Percentiles rank a stretch among this genome's conserved stretches.
Conservation (phyloP, 2,113 vertebrate genomes). For the Carlito syrichta region DNA sequence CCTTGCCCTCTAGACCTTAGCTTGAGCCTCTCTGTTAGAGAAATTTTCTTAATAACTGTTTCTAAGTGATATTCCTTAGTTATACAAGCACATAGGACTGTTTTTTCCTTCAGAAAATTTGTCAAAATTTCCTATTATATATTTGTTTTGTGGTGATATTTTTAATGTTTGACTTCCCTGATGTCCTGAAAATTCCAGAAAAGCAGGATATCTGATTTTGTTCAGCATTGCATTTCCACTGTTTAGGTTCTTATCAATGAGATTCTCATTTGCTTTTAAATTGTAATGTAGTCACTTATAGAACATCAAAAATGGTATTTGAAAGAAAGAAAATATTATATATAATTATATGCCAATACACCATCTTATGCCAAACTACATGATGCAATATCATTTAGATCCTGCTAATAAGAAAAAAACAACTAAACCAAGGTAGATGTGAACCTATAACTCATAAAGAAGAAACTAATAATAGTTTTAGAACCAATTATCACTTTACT, state of each 20-base stretch:
- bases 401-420: background rate
- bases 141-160: background rate
- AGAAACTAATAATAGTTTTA: background rate
- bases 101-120: background rate
- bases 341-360: background rate
- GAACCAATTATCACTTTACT: background rate
- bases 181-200: background rate
- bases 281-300: background rate
- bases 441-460: constrained; percentile 15
- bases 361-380: background rate
- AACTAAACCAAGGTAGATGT: background rate
- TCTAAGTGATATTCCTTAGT: background rate
- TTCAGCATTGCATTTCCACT: background rate
- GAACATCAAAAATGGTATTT: background rate
- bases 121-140: background rate
- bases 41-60: background rate
- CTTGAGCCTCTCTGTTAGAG: background rate
- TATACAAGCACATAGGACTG: rapidly evolving
- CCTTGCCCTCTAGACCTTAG: background rate
- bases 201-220: background rate
- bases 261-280: background rate
- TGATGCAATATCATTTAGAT: background rate
- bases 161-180: background rate
- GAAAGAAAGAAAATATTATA: background rate
- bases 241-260: background rate